Conservation (phyloP, 2,797 vertebrate genomes). For the Rhodeus uyekii region DNA sequence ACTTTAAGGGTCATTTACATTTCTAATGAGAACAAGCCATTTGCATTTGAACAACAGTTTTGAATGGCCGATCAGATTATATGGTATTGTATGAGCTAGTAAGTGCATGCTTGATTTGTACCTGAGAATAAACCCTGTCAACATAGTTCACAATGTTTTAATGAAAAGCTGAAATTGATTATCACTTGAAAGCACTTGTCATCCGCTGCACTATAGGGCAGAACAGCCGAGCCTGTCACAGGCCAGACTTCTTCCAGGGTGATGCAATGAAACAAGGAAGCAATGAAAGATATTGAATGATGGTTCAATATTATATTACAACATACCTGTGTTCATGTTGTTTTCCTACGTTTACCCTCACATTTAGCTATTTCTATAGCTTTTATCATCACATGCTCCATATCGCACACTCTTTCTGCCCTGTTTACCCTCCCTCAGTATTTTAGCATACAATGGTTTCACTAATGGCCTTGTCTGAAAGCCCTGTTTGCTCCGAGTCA, state of each 20-base stretch:
- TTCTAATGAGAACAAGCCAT: slow-evolving; percentile 39
- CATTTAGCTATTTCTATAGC: not conserved
- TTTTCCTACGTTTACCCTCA: not conserved
- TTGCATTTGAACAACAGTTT: slow-evolving; percentile 14
- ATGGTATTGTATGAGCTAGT: slow-evolving; percentile 33
- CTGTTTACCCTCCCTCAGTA: slow-evolving; percentile 16
- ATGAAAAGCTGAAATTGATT: slow-evolving; percentile 34
- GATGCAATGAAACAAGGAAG: slow-evolving; percentile 42
- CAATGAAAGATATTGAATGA: slow-evolving; percentile 26
- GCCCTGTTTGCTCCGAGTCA: slow-evolving; percentile 11
- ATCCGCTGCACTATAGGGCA: slow-evolving; percentile 23
- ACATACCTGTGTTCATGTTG: not conserved
- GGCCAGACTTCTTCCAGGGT: slow-evolving; percentile 34
- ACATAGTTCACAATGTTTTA: slow-evolving; percentile 34
- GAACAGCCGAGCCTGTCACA: slow-evolving; percentile 13
- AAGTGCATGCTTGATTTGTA: slow-evolving; percentile 49
- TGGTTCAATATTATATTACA: not conserved
- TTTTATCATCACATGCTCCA: slow-evolving; percentile 18
- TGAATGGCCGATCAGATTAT: slow-evolving; percentile 29
- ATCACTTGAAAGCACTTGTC: slow-evolving; percentile 49
- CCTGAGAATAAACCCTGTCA: not conserved
- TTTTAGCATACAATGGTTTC: slow-evolving; percentile 22
- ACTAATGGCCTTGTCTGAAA: slow-evolving; percentile 25
- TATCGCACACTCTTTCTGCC: not conserved
- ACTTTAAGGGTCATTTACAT: slow-evolving; percentile 35